Evolutionary conservation across 2,797 vertebrate genomes (phyloP).

Genomic region (Hippocampus kuda): DNA sequence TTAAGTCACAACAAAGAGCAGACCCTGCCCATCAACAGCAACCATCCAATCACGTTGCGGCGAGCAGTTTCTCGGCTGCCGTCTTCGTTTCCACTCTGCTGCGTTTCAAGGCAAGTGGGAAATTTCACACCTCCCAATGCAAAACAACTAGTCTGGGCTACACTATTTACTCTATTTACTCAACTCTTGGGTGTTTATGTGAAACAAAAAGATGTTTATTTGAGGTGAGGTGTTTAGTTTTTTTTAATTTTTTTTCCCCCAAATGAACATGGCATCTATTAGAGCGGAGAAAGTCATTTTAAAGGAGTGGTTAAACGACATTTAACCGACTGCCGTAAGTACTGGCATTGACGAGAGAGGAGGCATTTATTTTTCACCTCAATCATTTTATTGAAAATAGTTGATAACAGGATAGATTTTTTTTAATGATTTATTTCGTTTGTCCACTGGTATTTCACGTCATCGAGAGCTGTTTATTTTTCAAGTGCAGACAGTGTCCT

Average conservation of each 20-base stretch:
- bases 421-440: too few species aligned
- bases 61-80: neutral
- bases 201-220: neutral
- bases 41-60: slow-evolving; percentile 6
- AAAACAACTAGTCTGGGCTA: neutral
- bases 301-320: neutral
- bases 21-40: neutral
- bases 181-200: too few species aligned
- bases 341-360: too few species aligned
- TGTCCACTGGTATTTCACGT: too few species aligned
- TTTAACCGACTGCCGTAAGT: too few species aligned
- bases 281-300: neutral
- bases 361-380: too few species aligned
- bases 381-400: too few species aligned
- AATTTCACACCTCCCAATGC: neutral
- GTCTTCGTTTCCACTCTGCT: neutral
- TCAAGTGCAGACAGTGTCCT: too few species aligned
- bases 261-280: neutral
- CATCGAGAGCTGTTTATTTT: too few species aligned
- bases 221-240: neutral
- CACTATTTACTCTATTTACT: too few species aligned
- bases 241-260: neutral
- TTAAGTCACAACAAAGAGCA: neutral
- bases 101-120: neutral
- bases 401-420: too few species aligned